Base-by-base conservation (phyloP, 2,888 invertebrate genomes). In the Drosophila basisetae region DNA sequence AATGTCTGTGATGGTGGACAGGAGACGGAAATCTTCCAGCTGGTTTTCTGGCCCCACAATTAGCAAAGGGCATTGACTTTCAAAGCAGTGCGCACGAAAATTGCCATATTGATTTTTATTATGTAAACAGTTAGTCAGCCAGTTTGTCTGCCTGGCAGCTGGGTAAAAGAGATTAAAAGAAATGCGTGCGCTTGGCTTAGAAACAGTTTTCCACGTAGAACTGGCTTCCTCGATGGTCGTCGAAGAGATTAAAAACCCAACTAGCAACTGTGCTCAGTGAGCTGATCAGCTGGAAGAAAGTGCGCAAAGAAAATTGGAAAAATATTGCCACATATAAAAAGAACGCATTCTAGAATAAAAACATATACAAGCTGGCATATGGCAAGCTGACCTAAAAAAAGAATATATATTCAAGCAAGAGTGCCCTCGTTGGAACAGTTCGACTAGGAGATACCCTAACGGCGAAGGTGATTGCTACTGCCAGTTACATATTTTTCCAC, bases 231-330 rank as follows among this genome's bases (percentile, higher is more conserved):
- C 39, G n/a, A 61, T 4, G 64, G 58, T 37, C 56, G 61, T 54
- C 74, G 58, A 69, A 63, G 62, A 63, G 65, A 75, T 79, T 66
- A 54, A 63, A 76, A 50, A 25, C 63, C 59, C 41, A 64, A 76
- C 75, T 73, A 74, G 68, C 28, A 68, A 50, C 43, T 68, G 75
- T 89, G 85, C 74, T 58, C 79, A 85, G 82, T 85, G 85, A 85
- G 87, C 89, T 76, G 85, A 80, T 89, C 82, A 85, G 67, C 80
- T 68, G 85, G 89, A 89, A 85, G 73, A 70, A 78, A 89, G 80
- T 84, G 73, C 77, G 65, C 67, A 68, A 58, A 56, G 60, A 68
- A 41, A 60, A 75, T 67, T 76, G 75, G 58, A 69, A 68, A 69
- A 78, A 84, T 74, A 72, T 61, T 73, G 69, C 50, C 63, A 74